Base-by-base conservation (phyloP, 2,113 vertebrate species). In the Dinomys branickii region DNA sequence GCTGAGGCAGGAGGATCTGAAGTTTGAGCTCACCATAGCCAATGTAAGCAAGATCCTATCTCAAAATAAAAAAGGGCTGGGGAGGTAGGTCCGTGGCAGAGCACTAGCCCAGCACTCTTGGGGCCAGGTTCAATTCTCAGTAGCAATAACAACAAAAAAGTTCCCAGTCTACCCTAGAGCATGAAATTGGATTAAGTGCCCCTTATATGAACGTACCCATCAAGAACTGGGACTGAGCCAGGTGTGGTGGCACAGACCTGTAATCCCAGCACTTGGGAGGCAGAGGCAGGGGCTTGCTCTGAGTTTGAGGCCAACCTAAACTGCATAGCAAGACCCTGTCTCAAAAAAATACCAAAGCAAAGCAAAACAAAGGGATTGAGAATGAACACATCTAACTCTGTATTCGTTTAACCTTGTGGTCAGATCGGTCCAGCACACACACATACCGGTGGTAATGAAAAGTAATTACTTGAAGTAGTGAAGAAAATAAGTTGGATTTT, bases 401-500 rank as follows among this genome's bases (percentile, higher is more conserved):
- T 35, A 86, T 33, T 78, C 58, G 56, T 87, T 61, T 93, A 88
- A 69, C 69, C 59, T 75, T 59, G n/a, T 84, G 35, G 22, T 77
- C 44, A 20, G 50, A 11, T 88, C 52, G n/a, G 22, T 58, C 71
- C 54, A 87, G 73, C 8, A 90, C 19, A 89, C 30, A 9, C 22
- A 41, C 52, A 59, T 30, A 16, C n/a, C 38, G 85, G 47, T 59
- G 54, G 75, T 41, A 81, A 58, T 75, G 59, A 91, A 91, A 95
- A 80, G 9, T 80, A 87, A 82, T 41, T 41, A 61, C 14, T 91
- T 78, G 52, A 44, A 87, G 19, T 77, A 80, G 16, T 61, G 12
- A 88, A 58, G 44, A 58, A 88, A 89, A 86, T 44, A 50, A 52
- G 19, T 44, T 67, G 19, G 88, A 58, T 84, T 94, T 95, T 84